Evolutionary conservation across 1,140 invertebrate species (phyloP), one percentile per base, ranked within the genome.

Genomic region (Drosophila sulfurigaster): DNA sequence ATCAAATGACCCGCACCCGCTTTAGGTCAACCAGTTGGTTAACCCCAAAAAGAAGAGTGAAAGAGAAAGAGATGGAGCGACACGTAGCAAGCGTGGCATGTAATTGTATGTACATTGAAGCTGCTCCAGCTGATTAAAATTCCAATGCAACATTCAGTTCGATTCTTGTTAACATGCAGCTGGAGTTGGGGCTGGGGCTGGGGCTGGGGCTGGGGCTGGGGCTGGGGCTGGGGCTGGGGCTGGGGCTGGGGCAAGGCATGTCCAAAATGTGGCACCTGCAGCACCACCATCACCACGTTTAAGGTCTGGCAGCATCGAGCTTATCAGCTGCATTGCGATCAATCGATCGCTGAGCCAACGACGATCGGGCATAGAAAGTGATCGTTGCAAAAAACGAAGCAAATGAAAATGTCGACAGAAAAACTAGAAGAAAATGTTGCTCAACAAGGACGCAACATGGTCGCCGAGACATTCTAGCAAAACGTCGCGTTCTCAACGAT

Each of bases 401-500:
- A n/a, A 59, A 59, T 10, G 16, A 41, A 58, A 57, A 51, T 20
- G 59, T 5, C 15, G 16, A 59, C 20, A 68, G 59, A 51, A 60
- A 72, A 64, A 64, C 62, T 64, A 43, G 41, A 52, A 56, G 64
- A 67, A 77, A 89, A 81, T 81, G 70, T 70, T 89, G 81, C 83
- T 89, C 79, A 89, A 89, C 85, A 89, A 89, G 85, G 81, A 89
- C 78, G 81, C 81, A 79, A 89, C 85, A 89, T 89, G 85, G 70
- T 72, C 79, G 74, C 75, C 70, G 79, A 88, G 73, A 83, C 83
- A 88, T 85, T 85, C 81, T 80, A 88, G 80, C 63, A 62, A n/a
- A 41, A 49, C 68, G 58, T 71, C 76, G 43, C 52, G 35, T 25
- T 25, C 20, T 25, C 30, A 32, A 65, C 41, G 41, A n/a, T 43